These are phyloP conservation scores for Moxostoma hubbsi DNA, from an alignment of 2,797 vertebrate species.

Conservation along the genomic window DNA sequence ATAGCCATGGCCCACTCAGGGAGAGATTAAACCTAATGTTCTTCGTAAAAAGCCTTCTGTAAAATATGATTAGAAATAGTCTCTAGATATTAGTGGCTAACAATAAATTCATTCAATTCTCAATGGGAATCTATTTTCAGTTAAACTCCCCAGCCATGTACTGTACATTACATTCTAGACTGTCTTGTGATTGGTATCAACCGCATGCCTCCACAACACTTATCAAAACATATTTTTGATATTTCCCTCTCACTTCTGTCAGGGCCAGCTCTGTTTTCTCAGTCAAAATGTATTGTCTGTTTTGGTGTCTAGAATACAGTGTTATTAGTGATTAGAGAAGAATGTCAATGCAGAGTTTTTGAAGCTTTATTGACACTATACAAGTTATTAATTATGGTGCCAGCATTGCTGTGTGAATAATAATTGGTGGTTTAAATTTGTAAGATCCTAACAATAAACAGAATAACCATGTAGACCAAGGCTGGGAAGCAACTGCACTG, in stretches of 20 bases:
- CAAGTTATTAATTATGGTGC: conserved; percentile 25
- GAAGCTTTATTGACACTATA: neutral
- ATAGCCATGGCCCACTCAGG: conserved; percentile 2
- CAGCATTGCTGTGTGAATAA: neutral
- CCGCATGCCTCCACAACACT: neutral
- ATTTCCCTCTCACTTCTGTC: neutral
- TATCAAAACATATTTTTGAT: neutral
- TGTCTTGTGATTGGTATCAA: neutral
- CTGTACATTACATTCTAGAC: neutral
- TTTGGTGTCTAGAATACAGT: neutral
- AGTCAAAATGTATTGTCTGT: neutral
- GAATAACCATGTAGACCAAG: neutral
- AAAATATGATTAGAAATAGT: neutral
- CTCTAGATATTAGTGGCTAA: neutral
- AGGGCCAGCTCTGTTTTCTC: neutral
- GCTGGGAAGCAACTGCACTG: neutral
- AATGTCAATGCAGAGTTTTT: conserved; percentile 7
- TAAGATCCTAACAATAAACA: too few species aligned
- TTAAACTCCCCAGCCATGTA: neutral
- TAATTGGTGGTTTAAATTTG: conserved; percentile 4
- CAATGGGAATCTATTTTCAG: neutral
- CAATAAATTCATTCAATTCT: neutral
- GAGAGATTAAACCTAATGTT: conserved; percentile 24
- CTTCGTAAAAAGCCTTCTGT: neutral
- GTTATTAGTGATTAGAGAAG: neutral